Conservation (phyloP, 37 sponge, comb jelly and placozoan genomes). For the Theonella swinhoei region DNA sequence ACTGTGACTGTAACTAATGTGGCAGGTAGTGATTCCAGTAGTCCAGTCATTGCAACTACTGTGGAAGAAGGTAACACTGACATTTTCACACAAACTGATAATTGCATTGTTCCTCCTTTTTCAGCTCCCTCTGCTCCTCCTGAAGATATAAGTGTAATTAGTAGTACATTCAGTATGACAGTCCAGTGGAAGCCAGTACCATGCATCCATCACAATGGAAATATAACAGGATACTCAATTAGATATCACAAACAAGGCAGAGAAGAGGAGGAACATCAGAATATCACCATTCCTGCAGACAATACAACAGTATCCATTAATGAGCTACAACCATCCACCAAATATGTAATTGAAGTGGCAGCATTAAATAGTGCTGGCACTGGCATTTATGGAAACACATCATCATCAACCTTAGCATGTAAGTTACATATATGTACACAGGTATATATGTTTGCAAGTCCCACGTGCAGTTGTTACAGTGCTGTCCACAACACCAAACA, state of each 20-base stretch:
- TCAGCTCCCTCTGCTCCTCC: neutral
- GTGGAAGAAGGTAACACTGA: neutral
- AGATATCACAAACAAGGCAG: neutral
- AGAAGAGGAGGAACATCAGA: no score
- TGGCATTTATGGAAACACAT: neutral
- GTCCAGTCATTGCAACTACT: neutral
- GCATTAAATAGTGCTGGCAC: slow-evolving; percentile 31
- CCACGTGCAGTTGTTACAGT: neutral
- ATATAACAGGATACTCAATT: neutral
- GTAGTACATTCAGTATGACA: neutral
- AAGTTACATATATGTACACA: neutral
- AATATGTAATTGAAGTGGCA: slow-evolving; percentile 21
- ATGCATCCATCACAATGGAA: neutral
- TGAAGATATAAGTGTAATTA: neutral
- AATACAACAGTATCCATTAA: neutral
- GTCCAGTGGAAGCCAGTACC: neutral
- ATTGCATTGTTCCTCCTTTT: neutral
- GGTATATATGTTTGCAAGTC: neutral
- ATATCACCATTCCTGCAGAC: neutral
- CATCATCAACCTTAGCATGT: neutral
- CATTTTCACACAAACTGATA: neutral
- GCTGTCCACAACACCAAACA: neutral
- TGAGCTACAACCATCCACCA: slow-evolving; percentile 1
- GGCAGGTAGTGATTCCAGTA: neutral
- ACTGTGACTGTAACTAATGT: neutral